phyloP scores from a whole-genome alignment of 2,888 invertebrate genomes.

The Amphipyra tragopoginis region DNA sequence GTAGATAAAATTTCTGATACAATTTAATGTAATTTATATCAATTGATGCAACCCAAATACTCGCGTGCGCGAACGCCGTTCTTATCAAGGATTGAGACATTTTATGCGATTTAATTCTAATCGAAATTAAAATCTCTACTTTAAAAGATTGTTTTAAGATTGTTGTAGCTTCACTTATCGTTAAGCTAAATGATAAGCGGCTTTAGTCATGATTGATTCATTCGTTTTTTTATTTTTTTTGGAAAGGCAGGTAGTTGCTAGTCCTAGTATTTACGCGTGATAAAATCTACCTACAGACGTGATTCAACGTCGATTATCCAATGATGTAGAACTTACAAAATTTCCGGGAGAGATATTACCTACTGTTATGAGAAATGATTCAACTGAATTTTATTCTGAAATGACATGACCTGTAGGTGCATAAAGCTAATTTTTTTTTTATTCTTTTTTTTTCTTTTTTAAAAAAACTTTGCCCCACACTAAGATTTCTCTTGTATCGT shows the following conservation, averaged over 20 bases:
- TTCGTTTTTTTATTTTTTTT: constrained; percentile 11
- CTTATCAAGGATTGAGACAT: constrained; percentile 27
- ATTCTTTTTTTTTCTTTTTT: too few species aligned
- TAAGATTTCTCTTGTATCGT: too few species aligned
- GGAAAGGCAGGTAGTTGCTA: background rate
- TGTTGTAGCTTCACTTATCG: constrained; percentile 1
- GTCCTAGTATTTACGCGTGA: background rate
- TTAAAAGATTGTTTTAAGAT: constrained; percentile 12
- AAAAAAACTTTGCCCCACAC: too few species aligned
- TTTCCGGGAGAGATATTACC: too few species aligned
- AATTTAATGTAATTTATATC: constrained; percentile 21
- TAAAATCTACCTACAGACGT: background rate
- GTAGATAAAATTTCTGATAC: constrained; percentile 3
- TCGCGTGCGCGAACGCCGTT: background rate
- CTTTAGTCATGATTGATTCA: constrained; percentile 31
- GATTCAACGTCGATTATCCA: too few species aligned
- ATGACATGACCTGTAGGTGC: too few species aligned
- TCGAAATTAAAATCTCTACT: constrained; percentile 25
- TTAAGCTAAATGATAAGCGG: constrained; percentile 24
- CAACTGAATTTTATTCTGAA: too few species aligned
- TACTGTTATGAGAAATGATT: too few species aligned
- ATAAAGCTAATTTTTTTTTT: too few species aligned
- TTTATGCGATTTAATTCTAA: constrained; percentile 1
- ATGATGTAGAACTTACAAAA: too few species aligned
- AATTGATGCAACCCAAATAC: constrained; percentile 39